Conservation (phyloP, 2,113 vertebrate species). For the Smithornis capensis region DNA sequence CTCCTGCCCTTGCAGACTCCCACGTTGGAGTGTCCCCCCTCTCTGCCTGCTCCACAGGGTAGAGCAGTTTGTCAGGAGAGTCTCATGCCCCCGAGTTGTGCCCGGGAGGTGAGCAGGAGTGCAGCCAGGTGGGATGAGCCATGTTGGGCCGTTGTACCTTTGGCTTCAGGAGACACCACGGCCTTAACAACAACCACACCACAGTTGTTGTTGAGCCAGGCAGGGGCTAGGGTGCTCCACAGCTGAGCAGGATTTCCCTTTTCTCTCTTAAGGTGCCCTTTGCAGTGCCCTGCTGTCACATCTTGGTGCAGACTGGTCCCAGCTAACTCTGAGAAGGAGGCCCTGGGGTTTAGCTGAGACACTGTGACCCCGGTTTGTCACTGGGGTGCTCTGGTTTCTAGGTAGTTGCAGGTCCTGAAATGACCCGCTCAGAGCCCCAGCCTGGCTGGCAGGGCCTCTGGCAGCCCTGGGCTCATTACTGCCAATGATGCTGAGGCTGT, state of each 20-base stretch:
- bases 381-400: not conserved
- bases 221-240: not conserved
- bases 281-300: not conserved
- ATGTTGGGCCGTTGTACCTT: accelerated
- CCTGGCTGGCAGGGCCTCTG: not conserved
- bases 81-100: not conserved
- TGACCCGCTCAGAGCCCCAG: not conserved
- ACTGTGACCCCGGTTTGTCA: not conserved
- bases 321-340: not conserved
- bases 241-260: not conserved
- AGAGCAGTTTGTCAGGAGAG: not conserved
- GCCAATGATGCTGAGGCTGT: not conserved
- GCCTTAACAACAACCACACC: too few relatives aligned
- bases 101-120: not conserved
- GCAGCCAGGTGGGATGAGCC: not conserved
- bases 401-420: not conserved
- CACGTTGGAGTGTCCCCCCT: not conserved
- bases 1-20: not conserved
- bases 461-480: not conserved
- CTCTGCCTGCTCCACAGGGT: not conserved
- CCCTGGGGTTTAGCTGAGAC: not conserved
- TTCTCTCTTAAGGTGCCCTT: not conserved
- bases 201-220: not conserved
- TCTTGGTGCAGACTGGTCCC: not conserved
- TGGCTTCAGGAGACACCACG: not conserved